These are phyloP conservation scores for Megamerina dolium DNA, from an alignment of 2,888 invertebrate species.

Conservation along the genomic window DNA sequence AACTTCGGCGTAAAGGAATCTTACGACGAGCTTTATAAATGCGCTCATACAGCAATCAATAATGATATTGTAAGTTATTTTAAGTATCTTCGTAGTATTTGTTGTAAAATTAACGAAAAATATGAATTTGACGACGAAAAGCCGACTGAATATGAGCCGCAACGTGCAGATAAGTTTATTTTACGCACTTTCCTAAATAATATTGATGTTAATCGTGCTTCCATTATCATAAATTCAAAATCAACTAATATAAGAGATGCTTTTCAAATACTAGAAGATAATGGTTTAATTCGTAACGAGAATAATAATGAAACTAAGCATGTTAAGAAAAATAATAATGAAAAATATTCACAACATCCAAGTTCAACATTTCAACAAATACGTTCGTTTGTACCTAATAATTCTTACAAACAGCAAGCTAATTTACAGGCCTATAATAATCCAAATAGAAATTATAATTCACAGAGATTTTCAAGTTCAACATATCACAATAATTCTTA, in stretches of 20 bases:
- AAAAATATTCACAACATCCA: conserved; percentile 11
- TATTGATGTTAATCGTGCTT: conserved; percentile 18
- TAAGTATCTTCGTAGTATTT: too few relatives aligned
- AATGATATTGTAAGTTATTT: conserved; percentile 13
- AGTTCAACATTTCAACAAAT: conserved; percentile 8
- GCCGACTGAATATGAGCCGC: conserved; percentile 19
- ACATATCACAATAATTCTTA: too few relatives aligned
- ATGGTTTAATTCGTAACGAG: conserved; percentile 15
- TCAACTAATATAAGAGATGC: conserved; percentile 10
- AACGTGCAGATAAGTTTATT: conserved; percentile 18
- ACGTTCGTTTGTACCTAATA: not conserved
- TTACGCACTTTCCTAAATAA: conserved; percentile 22
- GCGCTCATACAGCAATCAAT: conserved; percentile 11
- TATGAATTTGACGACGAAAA: conserved; percentile 19
- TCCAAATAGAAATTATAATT: conserved; percentile 7
- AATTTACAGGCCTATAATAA: conserved; percentile 4
- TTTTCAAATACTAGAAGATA: conserved; percentile 6
- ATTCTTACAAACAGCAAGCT: conserved; percentile 1
- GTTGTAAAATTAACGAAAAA: conserved; percentile 20
- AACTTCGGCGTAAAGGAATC: conserved; percentile 18
- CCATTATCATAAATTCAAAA: conserved; percentile 13
- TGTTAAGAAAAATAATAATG: conserved; percentile 6
- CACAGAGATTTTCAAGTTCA: conserved; percentile 5
- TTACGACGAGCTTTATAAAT: conserved; percentile 14
- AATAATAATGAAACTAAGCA: conserved; percentile 12